Conservation (phyloP, 2,797 vertebrate genomes). For the Telmatherina bonti region DNA sequence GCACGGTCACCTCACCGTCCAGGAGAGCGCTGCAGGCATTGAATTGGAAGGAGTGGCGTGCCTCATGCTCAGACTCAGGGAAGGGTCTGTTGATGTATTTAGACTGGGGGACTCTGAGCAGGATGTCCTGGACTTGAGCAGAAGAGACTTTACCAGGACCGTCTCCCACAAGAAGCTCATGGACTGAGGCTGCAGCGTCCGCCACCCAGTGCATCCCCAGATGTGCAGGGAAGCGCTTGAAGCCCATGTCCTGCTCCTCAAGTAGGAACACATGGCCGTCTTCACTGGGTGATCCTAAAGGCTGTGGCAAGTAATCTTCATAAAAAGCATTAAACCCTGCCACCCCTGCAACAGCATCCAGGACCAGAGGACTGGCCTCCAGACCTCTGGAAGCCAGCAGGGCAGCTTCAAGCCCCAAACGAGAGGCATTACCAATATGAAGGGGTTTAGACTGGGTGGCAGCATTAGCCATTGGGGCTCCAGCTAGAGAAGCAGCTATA, state of each 20-base stretch:
- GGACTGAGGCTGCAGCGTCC: constrained; percentile 66
- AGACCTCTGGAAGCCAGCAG: constrained; percentile 88
- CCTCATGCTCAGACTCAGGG: constrained; percentile 89
- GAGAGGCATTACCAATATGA: constrained; percentile 88
- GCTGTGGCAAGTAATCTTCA: constrained; percentile 82
- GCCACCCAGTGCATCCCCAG: constrained; percentile 62
- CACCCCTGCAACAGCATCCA: constrained; percentile 86
- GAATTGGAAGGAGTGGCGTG: constrained; percentile 93
- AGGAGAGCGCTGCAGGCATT: constrained; percentile 87
- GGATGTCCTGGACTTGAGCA: constrained; percentile 80
- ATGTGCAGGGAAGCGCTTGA: constrained; percentile 91
- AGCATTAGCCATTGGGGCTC: constrained; percentile 93
- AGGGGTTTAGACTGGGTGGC: constrained; percentile 91
- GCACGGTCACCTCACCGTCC: constrained; percentile 86
- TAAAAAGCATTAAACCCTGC: constrained; percentile 90
- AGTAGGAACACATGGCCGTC: constrained; percentile 82
- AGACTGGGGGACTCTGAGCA: constrained; percentile 87
- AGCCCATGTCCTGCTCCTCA: constrained; percentile 89
- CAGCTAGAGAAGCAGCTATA: constrained; percentile 88
- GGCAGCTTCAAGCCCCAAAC: constrained; percentile 89
- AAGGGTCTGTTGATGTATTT: constrained; percentile 92
- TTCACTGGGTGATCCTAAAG: constrained; percentile 62
- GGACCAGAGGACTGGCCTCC: constrained; percentile 84
- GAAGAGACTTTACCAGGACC: constrained; percentile 73
- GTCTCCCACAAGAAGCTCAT: constrained; percentile 78